Base-by-base conservation (phyloP, 2,888 invertebrate species). In the Steinernema scapterisci region DNA sequence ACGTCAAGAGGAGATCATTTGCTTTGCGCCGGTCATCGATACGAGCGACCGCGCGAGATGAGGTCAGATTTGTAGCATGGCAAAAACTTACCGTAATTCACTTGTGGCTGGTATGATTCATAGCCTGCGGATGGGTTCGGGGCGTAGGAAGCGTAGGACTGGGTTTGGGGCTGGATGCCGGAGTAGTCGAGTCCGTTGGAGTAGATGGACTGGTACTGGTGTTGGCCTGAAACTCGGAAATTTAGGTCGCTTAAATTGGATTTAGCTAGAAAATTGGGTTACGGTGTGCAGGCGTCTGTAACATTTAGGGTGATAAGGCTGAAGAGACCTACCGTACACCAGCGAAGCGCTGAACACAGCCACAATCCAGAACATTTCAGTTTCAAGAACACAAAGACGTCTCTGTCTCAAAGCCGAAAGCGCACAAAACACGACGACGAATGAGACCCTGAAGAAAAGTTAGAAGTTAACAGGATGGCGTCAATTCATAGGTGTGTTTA, bases 1-100 rank as follows among this genome's bases (percentile, higher is more conserved):
- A 21, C 63, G 63, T 63, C 63, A 63, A 63, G 63, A 27, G 31
- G 63, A 21, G 63, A 25, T 38, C 31, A 38, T 48, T 48, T 48
- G 13, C 19, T 48, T 48, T 19, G 63, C 63, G 63, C 13, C 63
- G 63, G 63, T 31, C 63, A 63, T 63, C 63, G 63, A 63, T 52
- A 52, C 31, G 27, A 31, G 25, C 27, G 63, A 38, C 38, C 38
- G n/a, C 52, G 23, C 23, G 19, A 7, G 25, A 16, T 25, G 7
- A 38, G 13, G 31, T 63, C 7, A n/a, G 31, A 6, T 31, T 63
- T 63, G 27, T 31, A 11, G 38, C 48, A 25, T 38, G 38, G 38
- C 38, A 38, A 38, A 38, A 25, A 63, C 63, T 16, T 63, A 63
- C 63, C 63, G 63, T 63, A 63, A 63, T 63, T 27, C 16, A 25